These are phyloP conservation scores for Athrips mouffetella DNA, from an alignment of 2,888 invertebrate species.

Conservation along the genomic window DNA sequence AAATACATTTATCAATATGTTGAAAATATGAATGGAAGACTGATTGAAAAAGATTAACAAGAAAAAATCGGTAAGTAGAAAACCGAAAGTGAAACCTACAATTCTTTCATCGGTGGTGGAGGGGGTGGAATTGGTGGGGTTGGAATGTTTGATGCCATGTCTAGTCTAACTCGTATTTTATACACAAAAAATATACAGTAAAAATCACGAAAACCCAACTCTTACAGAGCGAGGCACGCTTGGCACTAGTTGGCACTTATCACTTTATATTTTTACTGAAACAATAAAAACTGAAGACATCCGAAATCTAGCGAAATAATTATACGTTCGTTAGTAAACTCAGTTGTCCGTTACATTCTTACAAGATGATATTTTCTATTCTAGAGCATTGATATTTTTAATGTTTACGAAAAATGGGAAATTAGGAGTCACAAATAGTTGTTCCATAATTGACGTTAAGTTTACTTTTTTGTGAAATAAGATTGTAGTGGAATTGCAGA, in stretches of 20 bases:
- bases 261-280: conserved; percentile 24
- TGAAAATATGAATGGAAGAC: background rate
- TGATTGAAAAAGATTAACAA: no score
- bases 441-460: no score
- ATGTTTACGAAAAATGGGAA: no score
- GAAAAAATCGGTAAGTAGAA: no score
- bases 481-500: background rate
- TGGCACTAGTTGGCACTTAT: conserved; percentile 61
- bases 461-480: no score
- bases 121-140: conserved; percentile 4
- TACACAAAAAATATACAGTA: background rate
- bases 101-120: conserved; percentile 5
- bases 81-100: background rate
- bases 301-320: conserved; percentile 5
- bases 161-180: no score
- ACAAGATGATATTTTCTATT: background rate
- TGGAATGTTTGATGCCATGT: background rate
- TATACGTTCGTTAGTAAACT: background rate
- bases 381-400: no score
- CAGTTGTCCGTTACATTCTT: background rate
- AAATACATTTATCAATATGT: background rate
- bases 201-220: conserved; percentile 5
- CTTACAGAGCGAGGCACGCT: background rate
- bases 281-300: conserved; percentile 9
- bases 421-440: no score